Conservation (phyloP, 1,140 invertebrate genomes). For the Solenopsis invicta region DNA sequence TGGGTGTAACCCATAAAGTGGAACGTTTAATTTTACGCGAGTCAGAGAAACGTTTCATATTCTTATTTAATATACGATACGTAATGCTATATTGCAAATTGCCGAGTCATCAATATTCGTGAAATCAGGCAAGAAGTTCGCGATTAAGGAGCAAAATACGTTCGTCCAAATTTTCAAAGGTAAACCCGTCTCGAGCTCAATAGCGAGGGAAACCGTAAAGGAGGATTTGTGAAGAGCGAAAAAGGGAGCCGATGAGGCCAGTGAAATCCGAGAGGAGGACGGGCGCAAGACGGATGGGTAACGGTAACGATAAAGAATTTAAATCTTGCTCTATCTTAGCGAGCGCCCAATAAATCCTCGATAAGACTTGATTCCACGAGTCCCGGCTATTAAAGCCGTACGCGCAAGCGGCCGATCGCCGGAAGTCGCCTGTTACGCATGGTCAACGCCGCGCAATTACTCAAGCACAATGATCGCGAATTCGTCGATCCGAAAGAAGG, state of each 20-base stretch:
- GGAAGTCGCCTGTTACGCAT: slow-evolving; percentile 48
- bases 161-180: slow-evolving; percentile 15
- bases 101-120: background rate
- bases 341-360: slow-evolving; percentile 67
- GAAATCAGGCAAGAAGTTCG: background rate
- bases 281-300: slow-evolving; percentile 58
- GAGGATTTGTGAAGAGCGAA: slow-evolving; percentile 44
- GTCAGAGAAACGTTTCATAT: background rate
- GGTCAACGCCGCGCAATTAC: slow-evolving; percentile 49
- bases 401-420: slow-evolving; percentile 34
- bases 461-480: slow-evolving; percentile 46
- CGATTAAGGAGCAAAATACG: slow-evolving; percentile 25
- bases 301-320: slow-evolving; percentile 70
- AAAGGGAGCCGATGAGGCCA: slow-evolving; percentile 45
- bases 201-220: slow-evolving; percentile 25
- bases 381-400: slow-evolving; percentile 53
- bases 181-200: background rate
- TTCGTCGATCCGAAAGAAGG: slow-evolving; percentile 45
- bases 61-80: background rate
- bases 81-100: background rate
- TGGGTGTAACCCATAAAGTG: slow-evolving; percentile 10
- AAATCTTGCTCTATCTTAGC: slow-evolving; percentile 66
- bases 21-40: slow-evolving; percentile 34
- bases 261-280: slow-evolving; percentile 28
- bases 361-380: slow-evolving; percentile 61